Conservation (phyloP, 1,140 invertebrate species). For the Condylostylus longicornis region DNA sequence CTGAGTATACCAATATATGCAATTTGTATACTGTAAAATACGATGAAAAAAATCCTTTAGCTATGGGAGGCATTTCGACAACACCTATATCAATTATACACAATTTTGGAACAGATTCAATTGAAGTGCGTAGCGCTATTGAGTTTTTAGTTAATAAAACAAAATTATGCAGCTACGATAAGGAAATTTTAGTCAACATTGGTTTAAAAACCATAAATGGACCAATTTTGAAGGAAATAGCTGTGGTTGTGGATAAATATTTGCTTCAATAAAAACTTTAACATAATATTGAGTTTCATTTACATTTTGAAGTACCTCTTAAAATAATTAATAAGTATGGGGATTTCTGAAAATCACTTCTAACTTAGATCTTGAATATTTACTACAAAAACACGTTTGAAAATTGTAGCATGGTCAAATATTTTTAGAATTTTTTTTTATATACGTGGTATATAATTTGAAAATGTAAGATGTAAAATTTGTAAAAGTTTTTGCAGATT, state of each 20-base stretch:
- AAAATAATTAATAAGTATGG: too few species aligned
- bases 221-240: slow-evolving; percentile 14
- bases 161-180: slow-evolving; percentile 15
- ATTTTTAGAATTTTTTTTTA: too few species aligned
- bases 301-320: neutral
- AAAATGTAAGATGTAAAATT: neutral
- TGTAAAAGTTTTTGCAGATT: slow-evolving; percentile 9
- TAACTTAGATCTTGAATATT: neutral
- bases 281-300: neutral
- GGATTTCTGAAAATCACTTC: neutral
- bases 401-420: too few species aligned
- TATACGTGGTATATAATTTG: too few species aligned
- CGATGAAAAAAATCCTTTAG: too few species aligned
- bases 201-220: slow-evolving; percentile 19
- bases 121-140: slow-evolving; percentile 21
- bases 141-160: slow-evolving; percentile 25
- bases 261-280: neutral
- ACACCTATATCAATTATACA: slow-evolving; percentile 16
- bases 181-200: slow-evolving; percentile 17
- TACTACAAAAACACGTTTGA: neutral
- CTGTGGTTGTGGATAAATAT: slow-evolving; percentile 13
- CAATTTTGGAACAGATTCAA: slow-evolving; percentile 16
- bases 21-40: too few species aligned
- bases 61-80: too few species aligned
- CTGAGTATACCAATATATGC: too few species aligned